Conservation (phyloP, 1,140 invertebrate genomes). For the Drosophila arizonae region DNA sequence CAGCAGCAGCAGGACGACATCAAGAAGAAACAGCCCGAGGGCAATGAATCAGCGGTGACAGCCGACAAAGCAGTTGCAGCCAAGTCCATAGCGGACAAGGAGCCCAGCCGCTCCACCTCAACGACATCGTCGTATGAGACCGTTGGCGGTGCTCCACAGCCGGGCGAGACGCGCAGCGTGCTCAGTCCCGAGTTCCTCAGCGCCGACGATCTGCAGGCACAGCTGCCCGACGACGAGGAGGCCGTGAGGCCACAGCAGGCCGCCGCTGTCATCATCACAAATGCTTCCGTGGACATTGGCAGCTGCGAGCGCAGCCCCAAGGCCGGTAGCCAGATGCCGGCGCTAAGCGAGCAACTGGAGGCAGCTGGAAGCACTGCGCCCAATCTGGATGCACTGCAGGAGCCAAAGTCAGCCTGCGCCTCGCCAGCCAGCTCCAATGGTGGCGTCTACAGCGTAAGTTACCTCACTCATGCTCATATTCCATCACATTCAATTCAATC, state of each 20-base stretch:
- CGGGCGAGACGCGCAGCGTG: slow-evolving; percentile 49
- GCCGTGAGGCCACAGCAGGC: slow-evolving; percentile 28
- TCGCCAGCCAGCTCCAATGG: slow-evolving; percentile 93
- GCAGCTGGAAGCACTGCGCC: slow-evolving; percentile 3
- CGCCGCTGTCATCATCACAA: slow-evolving; percentile 86
- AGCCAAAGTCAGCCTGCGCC: slow-evolving; percentile 86
- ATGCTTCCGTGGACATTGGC: slow-evolving; percentile 86
- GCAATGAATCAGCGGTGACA: neutral
- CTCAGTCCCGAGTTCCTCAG: slow-evolving; percentile 76
- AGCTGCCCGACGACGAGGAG: slow-evolving; percentile 60
- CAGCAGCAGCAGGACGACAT: slow-evolving; percentile 26
- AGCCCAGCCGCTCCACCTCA: slow-evolving; percentile 70
- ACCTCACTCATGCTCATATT: fast-evolving
- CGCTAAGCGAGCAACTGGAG: slow-evolving; percentile 24
- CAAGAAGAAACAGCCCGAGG: slow-evolving; percentile 1
- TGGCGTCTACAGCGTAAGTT: slow-evolving; percentile 92
- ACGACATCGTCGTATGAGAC: slow-evolving; percentile 81
- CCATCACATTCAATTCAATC: no score
- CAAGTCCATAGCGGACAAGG: slow-evolving; percentile 20
- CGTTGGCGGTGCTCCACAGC: slow-evolving; percentile 58
- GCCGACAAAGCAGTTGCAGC: neutral
- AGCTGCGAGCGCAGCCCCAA: slow-evolving; percentile 81
- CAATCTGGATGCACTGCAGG: slow-evolving; percentile 79
- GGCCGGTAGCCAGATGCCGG: slow-evolving; percentile 66
- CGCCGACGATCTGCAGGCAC: slow-evolving; percentile 69